Conservation (phyloP, 2,888 invertebrate genomes). For the Odontothrips loti region DNA sequence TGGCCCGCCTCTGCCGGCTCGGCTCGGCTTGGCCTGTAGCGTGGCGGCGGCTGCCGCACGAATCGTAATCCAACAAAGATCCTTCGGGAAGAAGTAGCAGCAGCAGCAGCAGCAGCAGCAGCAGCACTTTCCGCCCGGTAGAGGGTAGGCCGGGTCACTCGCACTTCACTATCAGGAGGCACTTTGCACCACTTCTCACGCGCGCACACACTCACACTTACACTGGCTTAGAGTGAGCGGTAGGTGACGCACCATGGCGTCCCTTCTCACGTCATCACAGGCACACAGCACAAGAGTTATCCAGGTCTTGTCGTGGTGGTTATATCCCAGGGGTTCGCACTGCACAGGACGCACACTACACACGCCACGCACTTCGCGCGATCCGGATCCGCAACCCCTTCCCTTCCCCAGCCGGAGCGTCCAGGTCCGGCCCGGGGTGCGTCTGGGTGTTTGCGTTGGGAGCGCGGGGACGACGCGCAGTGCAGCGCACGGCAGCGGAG, state of each 20-base stretch:
- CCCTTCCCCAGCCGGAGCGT: too few species aligned
- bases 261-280: neutral
- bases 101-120: neutral
- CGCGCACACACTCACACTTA: constrained; percentile 10
- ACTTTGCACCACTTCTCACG: neutral
- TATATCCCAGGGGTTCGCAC: neutral
- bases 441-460: too few species aligned
- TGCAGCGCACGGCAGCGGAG: neutral
- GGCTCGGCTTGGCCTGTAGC: too few species aligned
- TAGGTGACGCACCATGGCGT: constrained; percentile 17
- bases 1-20: too few species aligned
- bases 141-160: neutral
- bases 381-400: neutral
- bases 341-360: neutral
- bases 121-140: neutral
- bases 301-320: too few species aligned
- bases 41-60: neutral
- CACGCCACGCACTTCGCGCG: neutral
- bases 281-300: neutral
- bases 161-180: neutral
- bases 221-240: neutral
- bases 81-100: neutral
- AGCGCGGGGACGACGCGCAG: neutral
- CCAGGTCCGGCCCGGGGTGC: too few species aligned
- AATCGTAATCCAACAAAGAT: neutral